Percentiles rank a stretch among this genome's conserved stretches.
These are phyloP conservation scores for Cisticola juncidis DNA, from an alignment of 2,113 vertebrate genomes.

Conservation along the genomic window DNA sequence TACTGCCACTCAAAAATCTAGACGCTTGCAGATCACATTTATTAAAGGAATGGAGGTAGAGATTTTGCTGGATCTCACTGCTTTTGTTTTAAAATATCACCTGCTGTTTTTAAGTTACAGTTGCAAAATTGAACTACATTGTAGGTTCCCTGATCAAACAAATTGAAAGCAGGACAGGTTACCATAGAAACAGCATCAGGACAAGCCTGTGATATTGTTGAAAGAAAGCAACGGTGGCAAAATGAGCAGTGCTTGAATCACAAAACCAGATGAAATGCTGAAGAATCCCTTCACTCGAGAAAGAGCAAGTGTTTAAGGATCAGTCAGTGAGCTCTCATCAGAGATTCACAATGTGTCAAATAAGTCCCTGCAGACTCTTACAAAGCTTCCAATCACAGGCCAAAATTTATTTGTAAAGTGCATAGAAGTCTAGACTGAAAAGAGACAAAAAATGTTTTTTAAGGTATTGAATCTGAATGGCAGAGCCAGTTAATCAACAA, in stretches of 20 bases:
- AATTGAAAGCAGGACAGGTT: conserved; percentile 2
- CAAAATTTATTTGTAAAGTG: conserved; percentile 14
- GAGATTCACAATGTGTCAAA: neutral
- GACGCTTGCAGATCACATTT: neutral
- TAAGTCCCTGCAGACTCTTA: neutral
- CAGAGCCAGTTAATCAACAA: neutral
- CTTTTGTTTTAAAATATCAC: neutral
- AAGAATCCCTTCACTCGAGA: neutral
- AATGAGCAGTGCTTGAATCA: conserved; percentile 7
- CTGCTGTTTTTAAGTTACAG: neutral
- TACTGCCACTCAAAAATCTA: neutral
- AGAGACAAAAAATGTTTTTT: neutral
- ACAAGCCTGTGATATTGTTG: neutral
- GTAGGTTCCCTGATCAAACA: neutral
- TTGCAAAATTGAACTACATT: neutral
- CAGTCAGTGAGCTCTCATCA: neutral
- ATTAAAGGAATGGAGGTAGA: neutral
- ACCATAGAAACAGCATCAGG: conserved; percentile 27
- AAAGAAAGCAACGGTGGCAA: neutral
- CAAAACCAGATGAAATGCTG: neutral
- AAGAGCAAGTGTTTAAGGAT: neutral
- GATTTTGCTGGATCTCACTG: neutral
- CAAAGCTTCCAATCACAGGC: neutral
- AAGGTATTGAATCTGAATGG: neutral
- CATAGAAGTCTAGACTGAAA: neutral